Conservation (phyloP, 1,140 invertebrate genomes). For the Drosophila asahinai region DNA sequence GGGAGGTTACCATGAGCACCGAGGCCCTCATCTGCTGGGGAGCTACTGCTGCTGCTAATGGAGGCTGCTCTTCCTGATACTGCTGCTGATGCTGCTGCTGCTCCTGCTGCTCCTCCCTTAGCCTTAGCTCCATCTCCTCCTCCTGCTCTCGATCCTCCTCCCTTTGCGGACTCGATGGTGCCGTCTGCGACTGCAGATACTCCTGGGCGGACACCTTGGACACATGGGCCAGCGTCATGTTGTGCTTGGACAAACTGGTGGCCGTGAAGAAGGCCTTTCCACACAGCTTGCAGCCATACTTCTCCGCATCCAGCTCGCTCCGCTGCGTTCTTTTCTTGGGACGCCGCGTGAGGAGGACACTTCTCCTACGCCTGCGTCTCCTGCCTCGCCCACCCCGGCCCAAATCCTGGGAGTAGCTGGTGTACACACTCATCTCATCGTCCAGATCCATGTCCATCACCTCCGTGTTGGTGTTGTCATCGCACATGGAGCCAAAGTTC, state of each 20-base stretch:
- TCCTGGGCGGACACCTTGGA: conserved; percentile 86
- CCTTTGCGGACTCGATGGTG: conserved; percentile 26
- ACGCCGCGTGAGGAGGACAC: conserved; percentile 69
- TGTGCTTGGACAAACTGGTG: conserved; percentile 86
- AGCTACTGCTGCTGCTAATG: background rate
- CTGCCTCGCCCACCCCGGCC: conserved; percentile 59
- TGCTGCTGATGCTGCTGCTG: background rate
- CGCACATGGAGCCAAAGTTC: conserved; percentile 72
- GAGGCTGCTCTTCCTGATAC: background rate
- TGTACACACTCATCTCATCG: conserved; percentile 83
- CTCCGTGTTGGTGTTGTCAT: conserved; percentile 83
- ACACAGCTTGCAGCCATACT: conserved; percentile 85
- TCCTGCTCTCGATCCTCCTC: too few relatives aligned
- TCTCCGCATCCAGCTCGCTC: conserved; percentile 50
- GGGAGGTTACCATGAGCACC: conserved; percentile 53
- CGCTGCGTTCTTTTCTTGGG: conserved; percentile 65
- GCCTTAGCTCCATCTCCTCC: background rate
- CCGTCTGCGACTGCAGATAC: conserved; percentile 81
- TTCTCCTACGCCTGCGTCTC: conserved; percentile 49
- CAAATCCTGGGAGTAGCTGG: conserved; percentile 79
- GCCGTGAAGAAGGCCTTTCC: conserved; percentile 85
- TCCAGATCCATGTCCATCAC: conserved; percentile 84
- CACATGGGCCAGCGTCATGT: conserved; percentile 86
- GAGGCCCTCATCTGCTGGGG: conserved; percentile 57
- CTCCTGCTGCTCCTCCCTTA: background rate